phyloP scores from a whole-genome alignment of 2,797 vertebrate species.

The Vultur gryphus region DNA sequence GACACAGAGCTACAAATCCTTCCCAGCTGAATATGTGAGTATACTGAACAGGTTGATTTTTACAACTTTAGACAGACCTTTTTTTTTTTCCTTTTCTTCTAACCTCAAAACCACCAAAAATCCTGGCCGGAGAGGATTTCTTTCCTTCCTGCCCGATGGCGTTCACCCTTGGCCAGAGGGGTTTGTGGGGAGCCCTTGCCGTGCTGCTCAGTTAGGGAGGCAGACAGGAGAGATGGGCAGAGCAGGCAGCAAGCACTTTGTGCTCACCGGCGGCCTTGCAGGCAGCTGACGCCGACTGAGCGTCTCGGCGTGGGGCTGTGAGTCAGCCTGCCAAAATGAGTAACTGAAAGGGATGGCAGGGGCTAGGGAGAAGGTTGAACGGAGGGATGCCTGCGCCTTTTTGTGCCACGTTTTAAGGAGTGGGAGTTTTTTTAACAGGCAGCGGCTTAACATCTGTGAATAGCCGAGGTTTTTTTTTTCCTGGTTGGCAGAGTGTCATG shows the following conservation, averaged over 20 bases:
- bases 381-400: not conserved
- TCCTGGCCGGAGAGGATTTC: not conserved
- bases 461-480: not conserved
- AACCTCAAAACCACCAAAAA: not conserved
- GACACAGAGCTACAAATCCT: not conserved
- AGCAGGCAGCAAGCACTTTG: accelerated
- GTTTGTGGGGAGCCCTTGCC: not conserved
- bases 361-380: not conserved
- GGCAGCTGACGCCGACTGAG: accelerated
- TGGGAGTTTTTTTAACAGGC: not conserved
- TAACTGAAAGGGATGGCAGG: not conserved
- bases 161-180: accelerated
- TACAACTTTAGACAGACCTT: not conserved
- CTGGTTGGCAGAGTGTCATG: not conserved
- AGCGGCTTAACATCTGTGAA: not conserved
- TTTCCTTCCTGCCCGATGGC: not conserved
- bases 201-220: accelerated
- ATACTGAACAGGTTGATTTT: not conserved
- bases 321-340: not conserved
- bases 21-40: not conserved
- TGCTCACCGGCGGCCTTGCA: accelerated
- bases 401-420: not conserved
- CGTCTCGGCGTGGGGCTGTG: not conserved
- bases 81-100: not conserved
- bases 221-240: too few relatives aligned